Evolutionary conservation across 53 echinoderm and acorn worm species (phyloP).

Genomic region (Luidia sarsii): DNA sequence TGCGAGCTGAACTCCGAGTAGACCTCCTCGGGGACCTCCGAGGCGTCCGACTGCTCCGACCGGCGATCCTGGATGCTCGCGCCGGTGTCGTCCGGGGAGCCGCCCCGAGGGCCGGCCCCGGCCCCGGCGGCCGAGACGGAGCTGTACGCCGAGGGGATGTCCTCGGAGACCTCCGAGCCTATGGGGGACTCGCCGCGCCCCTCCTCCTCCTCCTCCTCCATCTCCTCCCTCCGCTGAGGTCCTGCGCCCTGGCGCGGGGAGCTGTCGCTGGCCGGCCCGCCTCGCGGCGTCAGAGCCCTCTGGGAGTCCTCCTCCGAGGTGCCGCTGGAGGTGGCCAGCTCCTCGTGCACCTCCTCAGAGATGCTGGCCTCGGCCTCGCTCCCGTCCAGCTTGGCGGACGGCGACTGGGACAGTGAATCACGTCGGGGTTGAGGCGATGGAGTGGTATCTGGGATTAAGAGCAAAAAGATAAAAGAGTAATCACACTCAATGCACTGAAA

Average conservation of each 20-base stretch:
- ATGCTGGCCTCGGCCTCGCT: not conserved
- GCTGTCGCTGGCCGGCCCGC: constrained; percentile 4
- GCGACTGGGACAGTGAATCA: constrained; percentile 11
- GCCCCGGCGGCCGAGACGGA: constrained; percentile 38
- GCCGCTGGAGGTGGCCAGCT: not conserved
- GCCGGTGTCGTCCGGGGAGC: not conserved
- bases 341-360: not conserved
- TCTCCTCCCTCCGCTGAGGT: constrained; percentile 24
- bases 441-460: constrained; percentile 9
- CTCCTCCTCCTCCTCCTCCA: constrained; percentile 2
- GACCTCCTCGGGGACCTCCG: constrained; percentile 82
- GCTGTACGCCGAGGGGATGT: constrained; percentile 13
- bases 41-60: constrained; percentile 64
- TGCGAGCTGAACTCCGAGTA: constrained; percentile 67
- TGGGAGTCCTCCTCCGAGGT: constrained; percentile 25
- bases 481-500: not conserved
- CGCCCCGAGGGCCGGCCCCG: not conserved
- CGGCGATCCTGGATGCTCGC: constrained; percentile 42
- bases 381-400: constrained; percentile 4
- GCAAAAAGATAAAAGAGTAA: not conserved
- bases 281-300: not conserved
- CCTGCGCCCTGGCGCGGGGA: not conserved
- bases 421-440: constrained; percentile 20
- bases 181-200: constrained; percentile 17
- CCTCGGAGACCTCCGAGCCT: constrained; percentile 37